Percentiles rank a stretch among this genome's conserved stretches.
These are phyloP conservation scores for Tetropium fuscum DNA, from an alignment of 2,888 invertebrate genomes.

Conservation along the genomic window DNA sequence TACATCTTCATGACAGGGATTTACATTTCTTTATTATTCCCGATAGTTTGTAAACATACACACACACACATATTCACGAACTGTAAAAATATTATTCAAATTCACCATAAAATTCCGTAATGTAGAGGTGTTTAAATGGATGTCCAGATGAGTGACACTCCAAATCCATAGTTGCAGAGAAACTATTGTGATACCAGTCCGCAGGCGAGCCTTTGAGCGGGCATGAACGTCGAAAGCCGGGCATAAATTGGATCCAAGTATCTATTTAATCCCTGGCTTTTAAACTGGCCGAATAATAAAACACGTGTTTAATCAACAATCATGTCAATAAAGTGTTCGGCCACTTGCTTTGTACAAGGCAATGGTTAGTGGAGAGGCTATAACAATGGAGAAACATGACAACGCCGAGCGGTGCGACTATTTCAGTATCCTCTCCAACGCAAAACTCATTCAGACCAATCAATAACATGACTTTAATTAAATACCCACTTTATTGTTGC, in stretches of 20 bases:
- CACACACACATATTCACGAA: too few species aligned
- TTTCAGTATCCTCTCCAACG: constrained; percentile 5
- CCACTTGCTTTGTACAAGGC: constrained; percentile 9
- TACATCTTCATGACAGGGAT: too few species aligned
- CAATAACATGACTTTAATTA: constrained; percentile 11
- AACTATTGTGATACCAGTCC: too few species aligned
- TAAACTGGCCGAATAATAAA: neutral
- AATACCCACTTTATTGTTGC: constrained; percentile 12
- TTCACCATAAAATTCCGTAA: too few species aligned
- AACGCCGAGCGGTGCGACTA: constrained; percentile 12
- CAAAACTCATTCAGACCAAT: constrained; percentile 12
- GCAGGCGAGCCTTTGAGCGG: too few species aligned
- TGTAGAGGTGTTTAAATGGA: too few species aligned
- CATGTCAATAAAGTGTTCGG: constrained; percentile 17
- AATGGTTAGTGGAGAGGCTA: constrained; percentile 14
- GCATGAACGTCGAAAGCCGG: too few species aligned
- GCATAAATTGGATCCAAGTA: neutral
- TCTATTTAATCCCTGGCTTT: neutral
- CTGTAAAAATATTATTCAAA: too few species aligned
- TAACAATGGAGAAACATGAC: constrained; percentile 23
- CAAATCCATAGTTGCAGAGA: too few species aligned
- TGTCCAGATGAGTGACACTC: too few species aligned
- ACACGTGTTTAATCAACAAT: constrained; percentile 19
- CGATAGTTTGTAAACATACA: too few species aligned
- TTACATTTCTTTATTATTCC: too few species aligned